phyloP scores from a whole-genome alignment of 2,797 vertebrate genomes.

The Spondyliosoma cantharus region DNA sequence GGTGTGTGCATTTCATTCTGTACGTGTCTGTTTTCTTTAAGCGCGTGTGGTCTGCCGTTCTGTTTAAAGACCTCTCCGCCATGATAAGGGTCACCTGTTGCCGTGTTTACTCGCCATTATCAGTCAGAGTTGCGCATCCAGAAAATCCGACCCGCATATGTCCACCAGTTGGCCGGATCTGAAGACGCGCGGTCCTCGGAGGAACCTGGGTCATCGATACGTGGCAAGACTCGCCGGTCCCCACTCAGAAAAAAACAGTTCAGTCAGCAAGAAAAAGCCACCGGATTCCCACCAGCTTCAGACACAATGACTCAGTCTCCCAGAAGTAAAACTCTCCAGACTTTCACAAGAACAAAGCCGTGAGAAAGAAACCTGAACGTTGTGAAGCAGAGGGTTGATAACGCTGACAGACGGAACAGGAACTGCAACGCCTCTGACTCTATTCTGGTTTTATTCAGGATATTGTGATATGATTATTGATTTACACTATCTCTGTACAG shows the following conservation, averaged over 20 bases:
- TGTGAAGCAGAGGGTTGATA: background rate
- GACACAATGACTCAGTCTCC: background rate
- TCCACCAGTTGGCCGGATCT: constrained; percentile 27
- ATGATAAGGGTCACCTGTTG: constrained; percentile 22
- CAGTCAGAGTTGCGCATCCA: constrained; percentile 9
- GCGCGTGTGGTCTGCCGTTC: constrained; percentile 54
- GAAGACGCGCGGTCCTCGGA: constrained; percentile 1
- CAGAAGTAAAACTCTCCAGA: background rate
- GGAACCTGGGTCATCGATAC: constrained; percentile 3
- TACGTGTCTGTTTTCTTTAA: constrained; percentile 1
- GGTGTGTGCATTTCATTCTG: constrained; percentile 13
- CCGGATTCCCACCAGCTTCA: background rate
- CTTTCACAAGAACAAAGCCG: background rate
- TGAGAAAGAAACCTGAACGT: background rate
- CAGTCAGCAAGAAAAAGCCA: constrained; percentile 5
- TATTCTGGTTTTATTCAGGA: background rate
- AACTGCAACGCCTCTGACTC: background rate
- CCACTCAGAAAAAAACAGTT: background rate
- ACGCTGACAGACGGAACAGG: background rate
- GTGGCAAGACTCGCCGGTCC: background rate
- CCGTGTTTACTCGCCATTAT: constrained; percentile 36
- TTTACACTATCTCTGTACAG: background rate
- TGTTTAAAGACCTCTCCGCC: constrained; percentile 42
- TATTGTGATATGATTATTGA: background rate
- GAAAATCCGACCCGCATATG: constrained; percentile 39